Evolutionary conservation across 2,797 vertebrate species (phyloP).

Genomic region (Pristis pectinata): DNA sequence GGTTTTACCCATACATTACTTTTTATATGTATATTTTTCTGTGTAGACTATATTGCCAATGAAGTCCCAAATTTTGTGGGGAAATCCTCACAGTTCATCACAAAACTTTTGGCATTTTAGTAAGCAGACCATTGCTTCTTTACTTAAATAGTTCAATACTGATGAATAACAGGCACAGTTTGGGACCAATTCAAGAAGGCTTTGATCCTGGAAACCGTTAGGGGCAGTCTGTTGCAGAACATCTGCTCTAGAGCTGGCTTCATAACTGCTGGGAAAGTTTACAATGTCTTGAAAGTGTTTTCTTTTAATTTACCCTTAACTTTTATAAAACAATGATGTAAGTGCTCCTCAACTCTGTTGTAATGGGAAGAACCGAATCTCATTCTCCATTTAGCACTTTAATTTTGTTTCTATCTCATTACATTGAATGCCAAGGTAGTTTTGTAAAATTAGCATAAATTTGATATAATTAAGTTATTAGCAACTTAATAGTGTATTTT

Average conservation of each 20-base stretch:
- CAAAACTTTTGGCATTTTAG: no score
- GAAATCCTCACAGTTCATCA: no score
- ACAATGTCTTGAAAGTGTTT: background rate
- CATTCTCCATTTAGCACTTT: background rate
- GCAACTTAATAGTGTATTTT: background rate
- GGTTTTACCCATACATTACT: background rate
- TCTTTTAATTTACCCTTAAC: background rate
- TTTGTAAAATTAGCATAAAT: background rate
- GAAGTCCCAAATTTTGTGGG: no score
- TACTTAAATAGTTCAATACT: background rate
- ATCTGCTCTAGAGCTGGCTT: background rate
- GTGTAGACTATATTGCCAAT: no score
- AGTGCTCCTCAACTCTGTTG: background rate
- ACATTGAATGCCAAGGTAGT: background rate
- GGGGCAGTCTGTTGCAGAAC: constrained; percentile 1
- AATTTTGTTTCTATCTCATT: background rate
- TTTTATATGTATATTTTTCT: no score
- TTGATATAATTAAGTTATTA: background rate
- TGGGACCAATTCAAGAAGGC: no score
- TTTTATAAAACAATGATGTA: constrained; percentile 13
- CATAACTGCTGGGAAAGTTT: background rate
- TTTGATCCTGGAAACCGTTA: background rate
- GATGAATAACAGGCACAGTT: background rate
- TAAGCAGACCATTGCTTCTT: background rate
- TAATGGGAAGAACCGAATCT: background rate